Evolutionary conservation across 1,140 invertebrate genomes (phyloP).

Genomic region (Choristoneura fumiferana): DNA sequence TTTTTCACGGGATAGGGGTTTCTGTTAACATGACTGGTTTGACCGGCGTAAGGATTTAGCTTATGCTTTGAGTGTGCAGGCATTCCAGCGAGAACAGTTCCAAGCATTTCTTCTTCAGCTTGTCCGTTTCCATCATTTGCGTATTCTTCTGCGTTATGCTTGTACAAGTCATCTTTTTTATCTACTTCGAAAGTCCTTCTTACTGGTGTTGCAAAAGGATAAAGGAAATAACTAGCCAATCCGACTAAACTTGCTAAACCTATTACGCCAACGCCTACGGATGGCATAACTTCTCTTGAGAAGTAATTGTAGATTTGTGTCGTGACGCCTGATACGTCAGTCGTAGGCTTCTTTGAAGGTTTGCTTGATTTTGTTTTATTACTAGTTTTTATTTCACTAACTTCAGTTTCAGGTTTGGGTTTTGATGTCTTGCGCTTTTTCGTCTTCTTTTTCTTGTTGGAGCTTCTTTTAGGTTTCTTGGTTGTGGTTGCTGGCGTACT

Average conservation of each 20-base stretch:
- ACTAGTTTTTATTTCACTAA: constrained; percentile 73
- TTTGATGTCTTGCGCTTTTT: constrained; percentile 67
- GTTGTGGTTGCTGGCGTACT: constrained; percentile 72
- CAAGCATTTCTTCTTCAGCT: constrained; percentile 86
- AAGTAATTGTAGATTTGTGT: constrained; percentile 89
- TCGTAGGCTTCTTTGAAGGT: constrained; percentile 60
- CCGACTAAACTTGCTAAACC: constrained; percentile 85
- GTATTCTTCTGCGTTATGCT: constrained; percentile 83
- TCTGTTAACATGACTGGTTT: constrained; percentile 58
- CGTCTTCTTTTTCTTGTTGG: constrained; percentile 74
- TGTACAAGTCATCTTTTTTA: constrained; percentile 81
- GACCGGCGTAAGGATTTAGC: constrained; percentile 68
- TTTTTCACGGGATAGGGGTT: constrained; percentile 72
- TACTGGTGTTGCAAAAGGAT: constrained; percentile 84
- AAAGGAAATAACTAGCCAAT: constrained; percentile 86
- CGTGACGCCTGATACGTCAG: constrained; percentile 78
- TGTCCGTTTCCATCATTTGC: constrained; percentile 81
- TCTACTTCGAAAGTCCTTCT: constrained; percentile 83
- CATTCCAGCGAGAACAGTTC: constrained; percentile 87
- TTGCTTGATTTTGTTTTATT: constrained; percentile 67
- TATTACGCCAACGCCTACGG: constrained; percentile 86
- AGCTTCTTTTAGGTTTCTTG: constrained; percentile 72
- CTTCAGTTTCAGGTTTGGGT: constrained; percentile 74
- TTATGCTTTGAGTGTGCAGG: constrained; percentile 74
- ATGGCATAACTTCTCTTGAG: constrained; percentile 88